phyloP scores from a whole-genome alignment of 2,797 vertebrate species.

The Sphenopsis melanotis region DNA sequence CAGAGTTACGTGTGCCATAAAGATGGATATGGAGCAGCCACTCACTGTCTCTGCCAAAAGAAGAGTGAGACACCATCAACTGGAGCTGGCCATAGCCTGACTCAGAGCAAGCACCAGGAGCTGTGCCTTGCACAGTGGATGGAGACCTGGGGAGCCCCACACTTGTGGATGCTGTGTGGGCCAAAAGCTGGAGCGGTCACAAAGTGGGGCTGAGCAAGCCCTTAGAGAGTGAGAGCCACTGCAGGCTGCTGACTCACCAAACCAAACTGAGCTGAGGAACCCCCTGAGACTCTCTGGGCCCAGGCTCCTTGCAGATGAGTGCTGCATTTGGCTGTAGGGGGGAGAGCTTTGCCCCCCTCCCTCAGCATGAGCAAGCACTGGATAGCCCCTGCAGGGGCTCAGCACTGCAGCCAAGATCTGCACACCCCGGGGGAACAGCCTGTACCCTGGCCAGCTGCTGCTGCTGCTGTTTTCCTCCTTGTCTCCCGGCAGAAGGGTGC shows the following conservation, averaged over 20 bases:
- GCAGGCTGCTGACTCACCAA: background rate
- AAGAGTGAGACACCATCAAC: background rate
- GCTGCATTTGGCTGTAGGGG: background rate
- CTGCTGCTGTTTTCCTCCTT: background rate
- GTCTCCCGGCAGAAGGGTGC: background rate
- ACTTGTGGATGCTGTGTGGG: accelerated
- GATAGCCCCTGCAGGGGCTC: background rate
- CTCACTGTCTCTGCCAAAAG: background rate
- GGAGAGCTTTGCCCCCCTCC: background rate
- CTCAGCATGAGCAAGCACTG: accelerated
- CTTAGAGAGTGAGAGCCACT: background rate
- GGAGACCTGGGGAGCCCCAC: background rate
- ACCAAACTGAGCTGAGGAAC: background rate
- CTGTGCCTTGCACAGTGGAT: background rate
- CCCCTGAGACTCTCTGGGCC: background rate
- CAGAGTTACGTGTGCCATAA: background rate
- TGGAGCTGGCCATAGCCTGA: background rate
- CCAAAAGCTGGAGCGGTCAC: background rate
- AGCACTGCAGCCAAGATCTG: background rate
- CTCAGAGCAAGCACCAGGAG: background rate
- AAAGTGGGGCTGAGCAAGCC: background rate
- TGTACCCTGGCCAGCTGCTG: background rate
- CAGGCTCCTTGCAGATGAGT: background rate
- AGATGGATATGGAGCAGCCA: background rate
- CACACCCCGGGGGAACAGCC: accelerated